A percentile compares a stretch with the other conserved stretches of the same genome.
phyloP scores from a whole-genome alignment of 2,888 invertebrate genomes.

The Ectemnius continuus region DNA sequence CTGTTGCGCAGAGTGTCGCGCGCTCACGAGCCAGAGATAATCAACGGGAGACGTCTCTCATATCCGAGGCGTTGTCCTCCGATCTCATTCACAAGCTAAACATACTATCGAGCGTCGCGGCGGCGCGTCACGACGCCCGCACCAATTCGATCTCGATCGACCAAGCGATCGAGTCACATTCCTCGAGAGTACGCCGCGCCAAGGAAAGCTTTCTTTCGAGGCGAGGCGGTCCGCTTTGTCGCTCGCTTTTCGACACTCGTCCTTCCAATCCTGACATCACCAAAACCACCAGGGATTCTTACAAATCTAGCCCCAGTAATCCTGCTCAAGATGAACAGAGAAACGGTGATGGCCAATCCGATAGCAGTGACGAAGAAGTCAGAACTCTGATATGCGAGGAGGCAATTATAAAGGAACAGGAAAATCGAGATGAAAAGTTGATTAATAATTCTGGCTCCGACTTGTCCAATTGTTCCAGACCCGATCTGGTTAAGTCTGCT shows the following conservation, averaged over 20 bases:
- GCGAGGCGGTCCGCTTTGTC: constrained; percentile 53
- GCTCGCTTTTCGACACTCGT: constrained; percentile 39
- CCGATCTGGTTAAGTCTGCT: constrained; percentile 83
- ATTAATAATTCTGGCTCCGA: background rate
- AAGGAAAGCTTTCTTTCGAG: constrained; percentile 85
- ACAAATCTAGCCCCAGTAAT: background rate
- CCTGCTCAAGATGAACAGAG: background rate
- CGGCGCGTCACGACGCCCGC: constrained; percentile 48
- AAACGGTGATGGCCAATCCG: background rate
- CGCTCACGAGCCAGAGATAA: background rate
- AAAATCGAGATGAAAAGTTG: background rate
- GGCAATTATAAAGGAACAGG: background rate
- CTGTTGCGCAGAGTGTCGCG: background rate
- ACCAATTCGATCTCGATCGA: constrained; percentile 17
- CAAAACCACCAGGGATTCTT: background rate
- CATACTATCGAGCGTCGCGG: constrained; percentile 57
- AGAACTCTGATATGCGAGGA: background rate
- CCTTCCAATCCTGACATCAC: background rate
- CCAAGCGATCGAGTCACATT: constrained; percentile 42
- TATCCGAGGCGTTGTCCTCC: constrained; percentile 48
- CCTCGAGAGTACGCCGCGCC: constrained; percentile 76
- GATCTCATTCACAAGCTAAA: constrained; percentile 63
- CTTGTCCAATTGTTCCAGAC: constrained; percentile 27
- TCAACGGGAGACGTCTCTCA: background rate
- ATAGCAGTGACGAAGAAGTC: background rate